Percentiles rank a stretch among this genome's conserved stretches.
Conservation (phyloP, 1,140 invertebrate genomes). For the Papilio polytes region DNA sequence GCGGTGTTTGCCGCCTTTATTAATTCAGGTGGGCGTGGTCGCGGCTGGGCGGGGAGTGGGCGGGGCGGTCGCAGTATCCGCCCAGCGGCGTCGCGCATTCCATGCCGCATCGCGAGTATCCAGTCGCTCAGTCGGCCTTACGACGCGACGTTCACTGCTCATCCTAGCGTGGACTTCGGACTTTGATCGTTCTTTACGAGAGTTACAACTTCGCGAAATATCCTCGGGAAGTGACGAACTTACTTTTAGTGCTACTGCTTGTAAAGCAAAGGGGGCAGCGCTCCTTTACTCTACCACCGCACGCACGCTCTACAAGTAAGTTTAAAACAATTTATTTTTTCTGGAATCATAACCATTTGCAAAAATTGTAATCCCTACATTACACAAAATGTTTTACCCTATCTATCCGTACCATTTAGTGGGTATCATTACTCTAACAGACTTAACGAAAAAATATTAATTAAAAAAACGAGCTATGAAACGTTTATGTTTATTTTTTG, state of each 20-base stretch:
- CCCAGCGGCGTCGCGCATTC: constrained; percentile 67
- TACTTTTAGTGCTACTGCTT: constrained; percentile 13
- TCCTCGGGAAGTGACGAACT: constrained; percentile 25
- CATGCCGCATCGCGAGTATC: constrained; percentile 49
- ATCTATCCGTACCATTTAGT: no score
- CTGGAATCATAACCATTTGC: not conserved
- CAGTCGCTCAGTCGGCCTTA: constrained; percentile 68
- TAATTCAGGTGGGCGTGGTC: constrained; percentile 79
- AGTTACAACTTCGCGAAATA: constrained; percentile 41
- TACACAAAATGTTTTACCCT: no score
- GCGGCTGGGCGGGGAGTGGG: constrained; percentile 67
- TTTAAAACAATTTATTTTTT: not conserved
- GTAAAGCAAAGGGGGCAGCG: not conserved
- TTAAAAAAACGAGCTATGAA: no score
- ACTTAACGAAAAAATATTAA: no score
- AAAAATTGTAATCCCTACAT: not conserved
- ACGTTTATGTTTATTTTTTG: no score
- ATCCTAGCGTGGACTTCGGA: constrained; percentile 55
- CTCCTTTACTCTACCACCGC: constrained; percentile 26
- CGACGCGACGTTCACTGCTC: constrained; percentile 73
- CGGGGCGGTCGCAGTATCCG: constrained; percentile 55
- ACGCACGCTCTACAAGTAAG: constrained; percentile 38
- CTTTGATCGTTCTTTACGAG: constrained; percentile 60
- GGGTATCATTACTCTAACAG: no score
- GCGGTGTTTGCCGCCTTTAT: constrained; percentile 81